These are phyloP conservation scores for Neotoma lepida DNA, from an alignment of 2,113 vertebrate species.

Conservation along the genomic window DNA sequence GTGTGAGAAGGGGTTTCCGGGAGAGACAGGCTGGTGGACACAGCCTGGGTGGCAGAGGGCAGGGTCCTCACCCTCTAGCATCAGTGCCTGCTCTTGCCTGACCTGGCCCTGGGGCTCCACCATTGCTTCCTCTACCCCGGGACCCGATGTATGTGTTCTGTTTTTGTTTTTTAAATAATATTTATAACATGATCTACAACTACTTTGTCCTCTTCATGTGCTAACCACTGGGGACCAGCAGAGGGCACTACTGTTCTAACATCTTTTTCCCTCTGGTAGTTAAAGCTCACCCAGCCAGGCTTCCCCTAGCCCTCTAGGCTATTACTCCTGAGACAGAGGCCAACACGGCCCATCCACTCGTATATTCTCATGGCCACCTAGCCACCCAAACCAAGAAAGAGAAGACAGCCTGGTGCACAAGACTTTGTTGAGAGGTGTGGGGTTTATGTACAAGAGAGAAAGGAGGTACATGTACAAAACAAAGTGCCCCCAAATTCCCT, in stretches of 20 bases:
- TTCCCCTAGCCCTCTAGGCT: not conserved
- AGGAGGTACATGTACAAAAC: slow-evolving; percentile 77
- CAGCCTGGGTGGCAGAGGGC: slow-evolving; percentile 60
- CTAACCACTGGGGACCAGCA: slow-evolving; percentile 56
- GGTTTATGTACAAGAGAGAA: slow-evolving; percentile 74
- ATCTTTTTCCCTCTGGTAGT: slow-evolving; percentile 31
- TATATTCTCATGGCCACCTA: not conserved
- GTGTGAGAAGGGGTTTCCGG: slow-evolving; percentile 47
- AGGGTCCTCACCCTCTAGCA: slow-evolving; percentile 65
- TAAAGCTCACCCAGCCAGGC: not conserved
- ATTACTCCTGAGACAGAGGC: not conserved
- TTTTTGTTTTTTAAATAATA: slow-evolving; percentile 81
- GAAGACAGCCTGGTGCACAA: slow-evolving; percentile 66
- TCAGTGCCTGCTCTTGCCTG: slow-evolving; percentile 74
- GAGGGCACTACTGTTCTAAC: slow-evolving; percentile 47
- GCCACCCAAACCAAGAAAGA: slow-evolving; percentile 11
- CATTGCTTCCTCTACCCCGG: slow-evolving; percentile 63
- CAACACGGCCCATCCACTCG: not conserved
- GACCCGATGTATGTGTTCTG: slow-evolving; percentile 62
- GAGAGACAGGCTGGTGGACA: slow-evolving; percentile 60
- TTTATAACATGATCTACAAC: slow-evolving; percentile 75
- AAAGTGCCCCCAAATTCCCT: not conserved
- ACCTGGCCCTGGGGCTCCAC: slow-evolving; percentile 49
- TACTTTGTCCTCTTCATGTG: slow-evolving; percentile 50
- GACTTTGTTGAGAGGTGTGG: slow-evolving; percentile 71